Evolutionary conservation across 2,888 invertebrate species (phyloP).

Genomic region (Coelinius sp.): DNA sequence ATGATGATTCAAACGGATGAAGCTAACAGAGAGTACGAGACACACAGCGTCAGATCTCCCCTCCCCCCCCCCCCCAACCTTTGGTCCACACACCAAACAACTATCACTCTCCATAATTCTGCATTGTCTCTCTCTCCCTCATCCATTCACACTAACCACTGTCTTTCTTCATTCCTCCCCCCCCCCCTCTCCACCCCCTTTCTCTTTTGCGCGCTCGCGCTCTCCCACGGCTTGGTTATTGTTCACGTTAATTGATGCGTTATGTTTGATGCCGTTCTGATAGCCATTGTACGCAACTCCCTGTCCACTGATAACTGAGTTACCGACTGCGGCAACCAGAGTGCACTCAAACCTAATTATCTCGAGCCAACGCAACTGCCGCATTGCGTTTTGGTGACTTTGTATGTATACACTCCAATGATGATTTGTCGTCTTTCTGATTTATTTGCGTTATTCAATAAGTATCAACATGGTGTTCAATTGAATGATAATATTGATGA

Average conservation of each 20-base stretch:
- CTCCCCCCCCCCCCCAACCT: not conserved
- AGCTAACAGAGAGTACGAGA: not conserved
- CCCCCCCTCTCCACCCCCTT: slow-evolving; percentile 26
- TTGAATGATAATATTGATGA: not conserved
- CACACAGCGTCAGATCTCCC: not conserved
- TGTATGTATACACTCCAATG: not conserved
- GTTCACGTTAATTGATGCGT: slow-evolving; percentile 72
- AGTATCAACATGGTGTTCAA: not conserved
- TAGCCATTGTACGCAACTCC: slow-evolving; percentile 69
- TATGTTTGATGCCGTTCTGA: slow-evolving; percentile 71
- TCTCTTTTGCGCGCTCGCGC: slow-evolving; percentile 38
- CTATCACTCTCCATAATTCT: slow-evolving; percentile 16
- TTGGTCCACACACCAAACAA: slow-evolving; percentile 11
- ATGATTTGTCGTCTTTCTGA: not conserved
- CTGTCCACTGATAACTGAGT: slow-evolving; percentile 72
- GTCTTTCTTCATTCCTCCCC: not conserved
- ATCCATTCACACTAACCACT: slow-evolving; percentile 23
- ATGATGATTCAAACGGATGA: slow-evolving; percentile 4
- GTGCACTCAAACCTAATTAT: slow-evolving; percentile 72
- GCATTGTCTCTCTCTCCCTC: slow-evolving; percentile 7
- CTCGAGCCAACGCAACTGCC: slow-evolving; percentile 69
- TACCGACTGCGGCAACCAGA: slow-evolving; percentile 70
- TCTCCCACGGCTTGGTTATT: slow-evolving; percentile 66
- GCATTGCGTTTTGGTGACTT: slow-evolving; percentile 61
- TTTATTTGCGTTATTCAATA: not conserved